These are phyloP conservation scores for Dynastes hyllus DNA, from an alignment of 2,888 invertebrate species.

Conservation along the genomic window DNA sequence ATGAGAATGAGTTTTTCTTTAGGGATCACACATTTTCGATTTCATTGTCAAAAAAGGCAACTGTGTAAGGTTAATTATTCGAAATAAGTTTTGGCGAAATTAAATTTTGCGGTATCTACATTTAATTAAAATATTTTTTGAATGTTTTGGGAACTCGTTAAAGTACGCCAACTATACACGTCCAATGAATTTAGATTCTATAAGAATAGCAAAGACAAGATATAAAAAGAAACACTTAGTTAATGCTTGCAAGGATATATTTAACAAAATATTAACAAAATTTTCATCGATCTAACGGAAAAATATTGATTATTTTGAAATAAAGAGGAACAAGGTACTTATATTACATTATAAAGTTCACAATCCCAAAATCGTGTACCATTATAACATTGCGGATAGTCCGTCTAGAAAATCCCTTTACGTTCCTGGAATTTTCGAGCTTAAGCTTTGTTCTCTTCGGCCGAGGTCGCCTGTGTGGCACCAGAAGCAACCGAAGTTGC, in stretches of 20 bases:
- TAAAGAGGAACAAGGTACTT: slow-evolving; percentile 23
- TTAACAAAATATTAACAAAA: slow-evolving; percentile 43
- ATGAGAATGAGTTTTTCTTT: no score
- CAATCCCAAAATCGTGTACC: slow-evolving; percentile 45
- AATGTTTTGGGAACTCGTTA: no score
- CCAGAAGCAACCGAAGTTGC: slow-evolving; percentile 49
- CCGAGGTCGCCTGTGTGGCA: slow-evolving; percentile 48
- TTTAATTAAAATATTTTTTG: no score
- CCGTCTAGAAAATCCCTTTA: slow-evolving; percentile 35
- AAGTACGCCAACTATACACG: no score
- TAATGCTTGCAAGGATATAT: slow-evolving; percentile 47
- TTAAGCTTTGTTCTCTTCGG: slow-evolving; percentile 48
- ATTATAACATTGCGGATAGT: slow-evolving; percentile 19
- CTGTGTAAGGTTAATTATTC: no score
- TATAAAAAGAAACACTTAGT: not conserved
- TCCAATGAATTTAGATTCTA: no score
- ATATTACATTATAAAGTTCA: slow-evolving; percentile 30
- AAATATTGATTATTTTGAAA: slow-evolving; percentile 9
- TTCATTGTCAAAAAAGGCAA: no score
- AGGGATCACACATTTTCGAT: no score
- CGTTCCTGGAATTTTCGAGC: not conserved
- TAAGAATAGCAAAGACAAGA: no score
- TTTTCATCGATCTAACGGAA: slow-evolving; percentile 4
- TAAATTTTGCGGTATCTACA: no score
- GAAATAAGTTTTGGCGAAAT: no score